phyloP scores from a whole-genome alignment of 2,888 invertebrate genomes.

The Drosophila tanythrix region DNA sequence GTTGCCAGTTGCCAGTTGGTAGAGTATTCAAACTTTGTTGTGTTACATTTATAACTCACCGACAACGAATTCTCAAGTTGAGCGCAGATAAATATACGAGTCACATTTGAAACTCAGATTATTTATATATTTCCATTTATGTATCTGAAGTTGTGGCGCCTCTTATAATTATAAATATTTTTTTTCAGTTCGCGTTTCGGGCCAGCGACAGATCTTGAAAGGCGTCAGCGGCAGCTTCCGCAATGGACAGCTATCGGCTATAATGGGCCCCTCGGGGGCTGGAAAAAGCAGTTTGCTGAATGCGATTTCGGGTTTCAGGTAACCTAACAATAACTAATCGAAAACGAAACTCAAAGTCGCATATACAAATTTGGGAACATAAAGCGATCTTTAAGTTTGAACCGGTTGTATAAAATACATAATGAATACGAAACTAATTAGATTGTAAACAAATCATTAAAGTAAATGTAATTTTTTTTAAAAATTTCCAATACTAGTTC shows the following conservation, averaged over 20 bases:
- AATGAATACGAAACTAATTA: not conserved
- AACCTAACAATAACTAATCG: conserved; percentile 46
- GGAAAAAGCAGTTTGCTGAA: conserved; percentile 92
- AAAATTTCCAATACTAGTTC: not conserved
- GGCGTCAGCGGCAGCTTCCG: conserved; percentile 88
- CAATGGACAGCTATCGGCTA: conserved; percentile 88
- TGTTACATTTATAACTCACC: conserved; percentile 4
- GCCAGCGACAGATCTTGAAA: conserved; percentile 87
- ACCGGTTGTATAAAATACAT: conserved; percentile 46
- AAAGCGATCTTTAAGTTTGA: conserved; percentile 17
- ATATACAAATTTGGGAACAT: conserved; percentile 11
- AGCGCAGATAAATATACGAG: not conserved
- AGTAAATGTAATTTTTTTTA: not conserved
- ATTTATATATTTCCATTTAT: conserved; percentile 1
- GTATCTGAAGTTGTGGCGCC: not conserved
- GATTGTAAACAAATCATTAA: not conserved
- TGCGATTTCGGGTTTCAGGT: conserved; percentile 91
- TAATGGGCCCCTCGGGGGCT: conserved; percentile 90
- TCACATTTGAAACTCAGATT: not conserved
- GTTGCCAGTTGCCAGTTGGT: not conserved
- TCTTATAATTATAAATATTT: conserved; percentile 13
- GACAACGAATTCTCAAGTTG: not conserved
- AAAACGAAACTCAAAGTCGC: conserved; percentile 13
- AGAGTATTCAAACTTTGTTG: not conserved
- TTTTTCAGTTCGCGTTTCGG: conserved; percentile 84